Evolutionary conservation across 2,797 vertebrate species (phyloP).

Genomic region (Prunella strophiata): DNA sequence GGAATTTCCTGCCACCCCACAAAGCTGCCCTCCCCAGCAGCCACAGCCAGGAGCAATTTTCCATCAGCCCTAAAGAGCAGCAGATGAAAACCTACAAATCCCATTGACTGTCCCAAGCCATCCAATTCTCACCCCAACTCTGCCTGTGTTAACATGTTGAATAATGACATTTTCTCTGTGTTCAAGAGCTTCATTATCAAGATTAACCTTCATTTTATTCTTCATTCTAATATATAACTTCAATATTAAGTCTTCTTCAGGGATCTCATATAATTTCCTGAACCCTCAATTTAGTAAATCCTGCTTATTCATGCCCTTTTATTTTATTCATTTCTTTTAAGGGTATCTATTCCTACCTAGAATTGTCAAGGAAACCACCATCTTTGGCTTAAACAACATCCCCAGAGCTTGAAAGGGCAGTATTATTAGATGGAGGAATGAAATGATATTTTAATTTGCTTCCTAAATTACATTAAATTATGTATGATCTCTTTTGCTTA

Average conservation of each 20-base stretch:
- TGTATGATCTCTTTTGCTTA: background rate
- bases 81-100: background rate
- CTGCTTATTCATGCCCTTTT: background rate
- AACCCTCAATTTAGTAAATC: background rate
- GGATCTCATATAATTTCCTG: background rate
- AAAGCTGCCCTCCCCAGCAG: background rate
- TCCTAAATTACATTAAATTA: slow-evolving; percentile 57
- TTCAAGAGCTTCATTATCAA: slow-evolving; percentile 31
- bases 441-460: slow-evolving; percentile 50
- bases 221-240: background rate
- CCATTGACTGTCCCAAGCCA: background rate
- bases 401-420: background rate
- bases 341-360: background rate
- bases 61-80: background rate
- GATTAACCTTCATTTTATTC: slow-evolving; percentile 37
- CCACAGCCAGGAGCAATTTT: background rate
- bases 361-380: slow-evolving; percentile 23
- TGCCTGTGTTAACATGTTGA: slow-evolving; percentile 2
- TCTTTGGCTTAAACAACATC: background rate
- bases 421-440: slow-evolving; percentile 4
- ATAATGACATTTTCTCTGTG: slow-evolving; percentile 14
- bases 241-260: background rate
- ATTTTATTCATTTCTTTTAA: background rate
- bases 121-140: slow-evolving; percentile 4
- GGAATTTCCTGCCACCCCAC: background rate